Base-by-base conservation (phyloP, 2,113 vertebrate species). In the Crotalus helleri region DNA sequence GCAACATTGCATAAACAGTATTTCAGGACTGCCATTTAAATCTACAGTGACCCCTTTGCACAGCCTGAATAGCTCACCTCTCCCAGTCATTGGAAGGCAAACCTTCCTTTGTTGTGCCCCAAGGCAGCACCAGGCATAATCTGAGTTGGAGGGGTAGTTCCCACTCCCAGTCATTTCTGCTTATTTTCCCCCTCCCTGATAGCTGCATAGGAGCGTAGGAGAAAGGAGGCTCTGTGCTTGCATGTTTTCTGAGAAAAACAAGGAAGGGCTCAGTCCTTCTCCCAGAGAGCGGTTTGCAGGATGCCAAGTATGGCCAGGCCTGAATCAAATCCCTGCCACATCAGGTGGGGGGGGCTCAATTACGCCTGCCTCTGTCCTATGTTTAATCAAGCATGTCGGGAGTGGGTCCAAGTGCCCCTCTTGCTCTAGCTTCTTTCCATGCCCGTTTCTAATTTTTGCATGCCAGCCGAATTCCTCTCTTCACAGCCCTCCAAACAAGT, bases 401-500 rank as follows among this genome's bases (percentile, higher is more conserved):
- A 8, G 74, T 10, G 74, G 7, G 74, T 39, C 1, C 69, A 39
- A 81, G 6, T 19, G 69, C 33, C n/a, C 69, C 69, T 74, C n/a
- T 74, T 74, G 69, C 69, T 19, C 74, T 81, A 81, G 17, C 33
- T 39, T 81, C 33, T 3, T 39, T 81, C 6, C 74, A 21, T 26
- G 29, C 17, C 90, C 33, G 1, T 46, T 11, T 12, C 24, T 33
- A 19, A 8, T 13, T 5, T 10, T 0, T 26, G 49, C 29, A 9
- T 33, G 17, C 17, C 2, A 3, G 19, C 39, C 4, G 44, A n/a
- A 29, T 1, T 1, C 89, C 17, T 49, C 29, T n/a, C 11, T 5
- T 1, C n/a, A 13, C 53, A 21, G 74, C 2, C 53, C 10, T 24
- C 0, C n/a, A 1, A 29, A 24, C 88, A 29, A 15, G 24, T 5